A percentile compares a stretch with the other conserved stretches of the same genome.
phyloP scores from a whole-genome alignment of 2,113 vertebrate species.

The Tachycineta bicolor region DNA sequence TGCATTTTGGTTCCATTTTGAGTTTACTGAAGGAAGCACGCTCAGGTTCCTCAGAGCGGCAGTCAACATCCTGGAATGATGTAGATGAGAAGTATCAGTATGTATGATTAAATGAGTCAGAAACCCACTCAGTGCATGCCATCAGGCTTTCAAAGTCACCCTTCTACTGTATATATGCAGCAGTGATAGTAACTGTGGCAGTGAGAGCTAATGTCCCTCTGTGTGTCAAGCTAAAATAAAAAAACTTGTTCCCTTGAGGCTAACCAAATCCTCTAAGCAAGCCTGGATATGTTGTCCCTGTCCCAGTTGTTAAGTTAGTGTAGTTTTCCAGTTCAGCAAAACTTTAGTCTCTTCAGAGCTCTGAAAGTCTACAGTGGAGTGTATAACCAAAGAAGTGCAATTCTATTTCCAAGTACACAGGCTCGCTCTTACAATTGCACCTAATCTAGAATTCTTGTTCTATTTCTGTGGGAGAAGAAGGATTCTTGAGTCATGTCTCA shows the following conservation, averaged over 20 bases:
- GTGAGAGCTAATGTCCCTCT: not conserved
- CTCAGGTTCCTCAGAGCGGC: not conserved
- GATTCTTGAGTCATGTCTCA: not conserved
- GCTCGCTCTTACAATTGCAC: not conserved
- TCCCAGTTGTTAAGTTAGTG: not conserved
- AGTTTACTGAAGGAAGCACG: not conserved
- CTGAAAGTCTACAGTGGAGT: not conserved
- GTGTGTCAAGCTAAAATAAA: not conserved
- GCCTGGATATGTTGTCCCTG: not conserved
- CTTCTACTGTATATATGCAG: not conserved
- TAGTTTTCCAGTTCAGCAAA: not conserved
- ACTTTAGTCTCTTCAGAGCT: not conserved
- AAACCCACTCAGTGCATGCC: not conserved
- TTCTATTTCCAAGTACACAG: not conserved
- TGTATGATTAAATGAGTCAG: not conserved
- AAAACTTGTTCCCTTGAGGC: not conserved
- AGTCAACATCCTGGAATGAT: not conserved
- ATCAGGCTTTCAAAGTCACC: not conserved
- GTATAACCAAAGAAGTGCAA: not conserved
- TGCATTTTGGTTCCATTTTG: not conserved
- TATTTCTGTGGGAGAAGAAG: not conserved
- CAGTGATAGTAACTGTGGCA: not conserved
- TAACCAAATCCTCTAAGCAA: not conserved
- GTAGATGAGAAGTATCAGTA: not conserved
- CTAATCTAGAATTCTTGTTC: not conserved